phyloP scores from a whole-genome alignment of 2,113 vertebrate genomes.

The Paratilapia polleni region DNA sequence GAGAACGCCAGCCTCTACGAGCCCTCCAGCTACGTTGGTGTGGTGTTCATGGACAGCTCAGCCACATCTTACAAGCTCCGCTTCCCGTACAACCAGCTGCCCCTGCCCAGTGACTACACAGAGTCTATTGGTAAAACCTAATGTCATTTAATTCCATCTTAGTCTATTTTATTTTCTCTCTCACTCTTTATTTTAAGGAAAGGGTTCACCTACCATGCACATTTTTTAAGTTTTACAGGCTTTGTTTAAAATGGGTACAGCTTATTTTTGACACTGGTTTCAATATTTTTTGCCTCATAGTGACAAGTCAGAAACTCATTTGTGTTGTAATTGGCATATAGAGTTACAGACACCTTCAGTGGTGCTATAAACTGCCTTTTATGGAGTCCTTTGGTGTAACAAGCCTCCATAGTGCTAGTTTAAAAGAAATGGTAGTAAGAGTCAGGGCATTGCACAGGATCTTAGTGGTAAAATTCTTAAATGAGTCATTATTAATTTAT shows the following conservation, averaged over 20 bases:
- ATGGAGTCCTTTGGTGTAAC: not conserved
- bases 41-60: slow-evolving; percentile 83
- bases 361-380: not conserved
- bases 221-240: not conserved
- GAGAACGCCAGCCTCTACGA: slow-evolving; percentile 73
- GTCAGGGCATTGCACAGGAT: rapidly evolving
- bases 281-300: not conserved
- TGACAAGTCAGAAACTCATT: not conserved
- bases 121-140: slow-evolving; percentile 79
- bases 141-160: too few relatives aligned
- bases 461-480: not conserved
- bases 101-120: slow-evolving; percentile 74
- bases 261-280: not conserved
- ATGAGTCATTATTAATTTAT: not conserved
- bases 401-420: rapidly evolving
- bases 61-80: slow-evolving; percentile 84
- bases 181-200: not conserved
- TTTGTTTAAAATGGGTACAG: not conserved
- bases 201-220: too few relatives aligned
- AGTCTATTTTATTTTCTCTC: not conserved
- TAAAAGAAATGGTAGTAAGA: not conserved
- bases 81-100: slow-evolving; percentile 68
- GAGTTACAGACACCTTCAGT: not conserved
- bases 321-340: not conserved
- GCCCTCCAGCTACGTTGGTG: slow-evolving; percentile 71